Conservation (phyloP, 1,140 invertebrate species). For the Drosophila navojoa region DNA sequence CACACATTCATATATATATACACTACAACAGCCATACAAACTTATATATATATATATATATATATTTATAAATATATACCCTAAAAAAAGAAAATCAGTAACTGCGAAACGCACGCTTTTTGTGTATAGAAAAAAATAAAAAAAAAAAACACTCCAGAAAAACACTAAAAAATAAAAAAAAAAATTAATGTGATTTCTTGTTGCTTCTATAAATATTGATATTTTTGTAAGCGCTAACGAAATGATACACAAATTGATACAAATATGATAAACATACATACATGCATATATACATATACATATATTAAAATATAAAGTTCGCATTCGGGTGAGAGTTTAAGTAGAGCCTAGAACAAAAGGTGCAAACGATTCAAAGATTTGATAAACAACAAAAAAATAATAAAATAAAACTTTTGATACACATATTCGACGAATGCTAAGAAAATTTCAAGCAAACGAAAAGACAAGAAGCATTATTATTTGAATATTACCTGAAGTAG, state of each 20-base stretch:
- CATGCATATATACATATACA: constrained; percentile 46
- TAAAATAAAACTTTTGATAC: constrained; percentile 54
- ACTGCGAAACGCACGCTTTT: constrained; percentile 75
- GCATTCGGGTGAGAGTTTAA: constrained; percentile 10
- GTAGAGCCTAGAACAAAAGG: constrained; percentile 6
- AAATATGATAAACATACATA: constrained; percentile 34
- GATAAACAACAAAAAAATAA: background rate
- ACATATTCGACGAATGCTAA: constrained; percentile 39
- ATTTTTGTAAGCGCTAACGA: constrained; percentile 70
- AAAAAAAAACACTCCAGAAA: background rate
- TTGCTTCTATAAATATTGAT: constrained; percentile 77
- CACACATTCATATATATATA: constrained; percentile 14
- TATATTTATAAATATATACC: constrained; percentile 27
- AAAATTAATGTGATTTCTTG: constrained; percentile 76
- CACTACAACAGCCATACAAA: background rate
- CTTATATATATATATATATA: constrained; percentile 23
- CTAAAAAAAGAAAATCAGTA: constrained; percentile 9
- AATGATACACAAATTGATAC: constrained; percentile 35
- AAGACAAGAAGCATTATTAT: constrained; percentile 20
- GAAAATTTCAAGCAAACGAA: too few species aligned
- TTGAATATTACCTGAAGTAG: constrained; percentile 31
- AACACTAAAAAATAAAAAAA: constrained; percentile 12
- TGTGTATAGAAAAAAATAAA: constrained; percentile 62
- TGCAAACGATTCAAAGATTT: constrained; percentile 29
- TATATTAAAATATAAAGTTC: constrained; percentile 31